These are phyloP conservation scores for Acanthiza pusilla DNA, from an alignment of 2,797 vertebrate genomes.

Conservation along the genomic window DNA sequence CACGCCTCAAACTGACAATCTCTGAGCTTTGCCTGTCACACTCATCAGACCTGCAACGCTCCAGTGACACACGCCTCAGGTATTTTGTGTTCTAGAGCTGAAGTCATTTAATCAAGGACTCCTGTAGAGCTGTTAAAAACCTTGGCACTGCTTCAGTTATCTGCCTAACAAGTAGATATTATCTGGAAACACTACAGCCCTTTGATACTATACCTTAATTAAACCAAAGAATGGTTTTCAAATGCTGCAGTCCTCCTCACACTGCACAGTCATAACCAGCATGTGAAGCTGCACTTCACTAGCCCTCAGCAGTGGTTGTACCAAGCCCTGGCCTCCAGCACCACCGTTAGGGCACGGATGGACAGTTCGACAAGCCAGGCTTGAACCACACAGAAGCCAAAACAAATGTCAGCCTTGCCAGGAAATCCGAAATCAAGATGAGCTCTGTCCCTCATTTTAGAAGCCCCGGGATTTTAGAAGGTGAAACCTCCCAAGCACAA, in stretches of 20 bases:
- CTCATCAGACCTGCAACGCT: background rate
- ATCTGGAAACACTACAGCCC: constrained; percentile 28
- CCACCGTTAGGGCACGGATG: background rate
- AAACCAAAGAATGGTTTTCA: background rate
- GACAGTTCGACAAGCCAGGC: background rate
- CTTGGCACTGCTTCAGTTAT: constrained; percentile 38
- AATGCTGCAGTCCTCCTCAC: background rate
- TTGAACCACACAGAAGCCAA: background rate
- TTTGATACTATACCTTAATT: constrained; percentile 37
- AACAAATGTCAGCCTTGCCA: background rate
- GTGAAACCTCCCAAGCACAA: background rate
- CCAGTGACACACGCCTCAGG: constrained; percentile 8
- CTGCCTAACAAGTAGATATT: constrained; percentile 39
- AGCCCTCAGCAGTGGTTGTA: background rate
- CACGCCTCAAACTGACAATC: background rate
- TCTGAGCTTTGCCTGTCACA: background rate
- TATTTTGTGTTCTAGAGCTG: constrained; percentile 22
- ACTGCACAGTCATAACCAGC: background rate
- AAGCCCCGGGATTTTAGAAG: background rate
- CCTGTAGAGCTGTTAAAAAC: constrained; percentile 16
- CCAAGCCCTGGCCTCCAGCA: constrained; percentile 2
- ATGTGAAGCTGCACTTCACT: background rate
- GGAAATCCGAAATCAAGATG: background rate
- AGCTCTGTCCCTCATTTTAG: background rate
- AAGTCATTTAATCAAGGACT: constrained; percentile 23